Conservation (phyloP, 2,113 vertebrate species). For the Zosterops hypoxanthus region DNA sequence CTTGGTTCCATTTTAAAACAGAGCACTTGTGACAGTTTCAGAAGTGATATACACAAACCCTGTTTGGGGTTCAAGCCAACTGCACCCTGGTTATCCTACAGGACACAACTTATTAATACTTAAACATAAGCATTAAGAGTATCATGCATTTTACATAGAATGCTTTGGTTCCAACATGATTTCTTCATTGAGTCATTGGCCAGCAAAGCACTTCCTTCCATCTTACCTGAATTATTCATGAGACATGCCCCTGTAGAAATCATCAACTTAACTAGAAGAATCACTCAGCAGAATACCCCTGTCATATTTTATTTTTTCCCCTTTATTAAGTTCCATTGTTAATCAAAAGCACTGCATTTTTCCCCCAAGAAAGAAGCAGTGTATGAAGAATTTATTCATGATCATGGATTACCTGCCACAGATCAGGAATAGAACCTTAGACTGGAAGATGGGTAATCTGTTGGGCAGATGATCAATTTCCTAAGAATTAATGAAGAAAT, state of each 20-base stretch:
- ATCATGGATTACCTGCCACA: not conserved
- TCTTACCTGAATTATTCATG: constrained; percentile 67
- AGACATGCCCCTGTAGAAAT: constrained; percentile 55
- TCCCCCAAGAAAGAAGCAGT: not conserved
- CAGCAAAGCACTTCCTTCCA: constrained; percentile 44
- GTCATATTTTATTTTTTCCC: constrained; percentile 49
- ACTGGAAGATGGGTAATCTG: not conserved
- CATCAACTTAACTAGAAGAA: constrained; percentile 60
- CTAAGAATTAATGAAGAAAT: constrained; percentile 13
- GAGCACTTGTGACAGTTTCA: constrained; percentile 50
- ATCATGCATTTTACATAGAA: constrained; percentile 77
- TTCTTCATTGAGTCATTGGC: constrained; percentile 57
- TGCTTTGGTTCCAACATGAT: constrained; percentile 59
- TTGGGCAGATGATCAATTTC: not conserved
- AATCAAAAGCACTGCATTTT: constrained; percentile 34
- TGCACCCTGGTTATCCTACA: constrained; percentile 39
- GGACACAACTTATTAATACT: constrained; percentile 69
- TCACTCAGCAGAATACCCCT: constrained; percentile 47
- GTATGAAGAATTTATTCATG: constrained; percentile 30
- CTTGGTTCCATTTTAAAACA: constrained; percentile 32
- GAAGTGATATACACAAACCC: constrained; percentile 17
- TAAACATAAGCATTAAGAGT: constrained; percentile 72
- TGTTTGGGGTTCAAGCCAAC: constrained; percentile 10
- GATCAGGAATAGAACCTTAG: not conserved
- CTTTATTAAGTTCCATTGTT: constrained; percentile 35